Conservation (phyloP, 2,888 invertebrate species). For the Idaea straminata region DNA sequence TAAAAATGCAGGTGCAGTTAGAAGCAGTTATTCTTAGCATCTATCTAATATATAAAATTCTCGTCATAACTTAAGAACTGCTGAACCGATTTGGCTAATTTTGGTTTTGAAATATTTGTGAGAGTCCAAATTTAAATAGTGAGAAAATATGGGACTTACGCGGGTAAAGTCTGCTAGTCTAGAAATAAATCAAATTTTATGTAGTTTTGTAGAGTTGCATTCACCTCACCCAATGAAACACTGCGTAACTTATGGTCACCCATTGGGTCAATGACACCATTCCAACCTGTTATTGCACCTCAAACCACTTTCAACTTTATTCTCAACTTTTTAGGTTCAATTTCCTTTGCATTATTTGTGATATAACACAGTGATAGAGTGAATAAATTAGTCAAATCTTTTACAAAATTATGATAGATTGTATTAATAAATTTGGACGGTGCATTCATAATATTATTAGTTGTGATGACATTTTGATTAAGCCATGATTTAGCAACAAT, state of each 20-base stretch:
- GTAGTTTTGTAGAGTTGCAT: slow-evolving; percentile 3
- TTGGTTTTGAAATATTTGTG: no score
- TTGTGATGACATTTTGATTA: background rate
- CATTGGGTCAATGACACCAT: slow-evolving; percentile 54
- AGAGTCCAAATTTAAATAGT: no score
- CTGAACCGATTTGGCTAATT: no score
- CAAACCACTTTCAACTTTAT: slow-evolving; percentile 19
- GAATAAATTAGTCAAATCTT: slow-evolving; percentile 10
- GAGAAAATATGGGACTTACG: no score
- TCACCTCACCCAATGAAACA: slow-evolving; percentile 41
- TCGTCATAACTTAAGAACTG: no score
- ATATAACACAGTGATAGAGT: slow-evolving; percentile 7
- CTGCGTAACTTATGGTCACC: slow-evolving; percentile 46
- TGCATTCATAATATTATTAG: background rate
- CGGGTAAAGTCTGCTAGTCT: no score
- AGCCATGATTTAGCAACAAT: background rate
- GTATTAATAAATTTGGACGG: background rate
- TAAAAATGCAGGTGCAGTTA: no score
- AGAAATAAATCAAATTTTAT: background rate
- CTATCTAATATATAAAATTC: no score
- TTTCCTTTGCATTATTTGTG: slow-evolving; percentile 12
- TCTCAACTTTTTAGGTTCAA: background rate
- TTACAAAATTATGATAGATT: background rate
- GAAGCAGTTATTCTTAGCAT: no score
- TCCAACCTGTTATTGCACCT: slow-evolving; percentile 27